These are phyloP conservation scores for Epicauta chinensis DNA, from an alignment of 1,140 invertebrate genomes.

Conservation along the genomic window DNA sequence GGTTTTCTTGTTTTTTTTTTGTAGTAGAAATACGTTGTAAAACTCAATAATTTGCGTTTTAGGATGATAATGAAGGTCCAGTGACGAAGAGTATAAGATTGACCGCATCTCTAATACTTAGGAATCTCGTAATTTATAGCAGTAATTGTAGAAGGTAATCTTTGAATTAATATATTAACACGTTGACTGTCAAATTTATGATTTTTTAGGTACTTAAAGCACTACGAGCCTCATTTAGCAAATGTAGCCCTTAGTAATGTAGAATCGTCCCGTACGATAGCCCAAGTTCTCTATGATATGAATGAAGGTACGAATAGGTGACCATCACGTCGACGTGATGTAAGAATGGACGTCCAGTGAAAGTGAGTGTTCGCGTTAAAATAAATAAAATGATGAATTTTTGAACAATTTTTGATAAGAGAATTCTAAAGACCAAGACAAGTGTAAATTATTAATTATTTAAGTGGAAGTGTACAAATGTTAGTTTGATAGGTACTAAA, in stretches of 20 bases:
- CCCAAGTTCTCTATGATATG: slow-evolving; percentile 90
- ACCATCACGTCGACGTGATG: slow-evolving; percentile 29
- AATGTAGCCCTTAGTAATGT: slow-evolving; percentile 89
- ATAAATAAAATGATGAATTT: too few relatives aligned
- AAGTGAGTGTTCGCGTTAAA: slow-evolving; percentile 5
- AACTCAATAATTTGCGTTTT: slow-evolving; percentile 31
- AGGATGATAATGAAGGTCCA: slow-evolving; percentile 97
- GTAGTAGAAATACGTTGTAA: too few relatives aligned
- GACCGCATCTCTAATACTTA: slow-evolving; percentile 90
- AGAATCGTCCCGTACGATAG: slow-evolving; percentile 90
- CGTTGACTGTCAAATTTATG: slow-evolving; percentile 12
- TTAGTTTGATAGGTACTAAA: slow-evolving; percentile 36
- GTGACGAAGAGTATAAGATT: slow-evolving; percentile 98
- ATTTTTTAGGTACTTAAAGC: slow-evolving; percentile 69
- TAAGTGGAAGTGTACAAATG: slow-evolving; percentile 40
- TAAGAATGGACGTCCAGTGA: slow-evolving; percentile 22
- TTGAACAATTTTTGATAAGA: neutral
- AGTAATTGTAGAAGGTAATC: slow-evolving; percentile 81
- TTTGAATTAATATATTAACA: slow-evolving; percentile 10
- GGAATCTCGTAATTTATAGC: slow-evolving; percentile 94
- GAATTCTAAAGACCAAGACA: slow-evolving; percentile 8
- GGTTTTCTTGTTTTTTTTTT: neutral
- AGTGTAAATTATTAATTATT: slow-evolving; percentile 30
- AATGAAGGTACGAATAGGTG: slow-evolving; percentile 50
- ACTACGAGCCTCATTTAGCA: slow-evolving; percentile 86